phyloP scores from a whole-genome alignment of 2,113 vertebrate genomes.

The Charina bottae region DNA sequence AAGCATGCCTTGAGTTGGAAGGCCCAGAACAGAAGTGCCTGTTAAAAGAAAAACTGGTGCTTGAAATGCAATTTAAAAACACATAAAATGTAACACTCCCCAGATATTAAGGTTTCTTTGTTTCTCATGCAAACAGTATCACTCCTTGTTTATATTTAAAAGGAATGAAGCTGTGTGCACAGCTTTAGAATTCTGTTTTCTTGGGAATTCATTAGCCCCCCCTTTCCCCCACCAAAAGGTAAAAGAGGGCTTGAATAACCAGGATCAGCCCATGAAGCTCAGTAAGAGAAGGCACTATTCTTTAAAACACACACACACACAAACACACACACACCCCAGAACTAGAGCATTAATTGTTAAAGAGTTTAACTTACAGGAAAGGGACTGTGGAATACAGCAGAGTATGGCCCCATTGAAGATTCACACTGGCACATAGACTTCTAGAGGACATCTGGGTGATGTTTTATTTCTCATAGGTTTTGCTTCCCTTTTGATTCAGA shows the following conservation, averaged over 20 bases:
- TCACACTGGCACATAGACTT: not conserved
- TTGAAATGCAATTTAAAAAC: slow-evolving; percentile 13
- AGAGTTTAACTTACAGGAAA: not conserved
- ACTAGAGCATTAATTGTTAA: not conserved
- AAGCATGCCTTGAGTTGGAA: slow-evolving; percentile 14
- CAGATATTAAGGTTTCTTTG: slow-evolving; percentile 25
- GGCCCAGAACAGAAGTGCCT: slow-evolving; percentile 8
- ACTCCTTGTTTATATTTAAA: slow-evolving; percentile 26
- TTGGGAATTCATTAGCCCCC: not conserved
- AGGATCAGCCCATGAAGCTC: not conserved
- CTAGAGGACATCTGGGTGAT: not conserved
- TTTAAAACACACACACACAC: not conserved
- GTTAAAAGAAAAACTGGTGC: not conserved
- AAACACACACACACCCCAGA: not conserved
- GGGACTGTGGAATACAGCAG: not conserved
- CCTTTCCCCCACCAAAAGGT: not conserved
- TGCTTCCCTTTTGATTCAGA: not conserved
- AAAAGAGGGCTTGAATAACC: not conserved
- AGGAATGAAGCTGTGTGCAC: not conserved
- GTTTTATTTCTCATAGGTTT: not conserved
- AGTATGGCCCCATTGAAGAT: not conserved
- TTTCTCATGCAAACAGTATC: not conserved
- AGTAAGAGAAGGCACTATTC: not conserved
- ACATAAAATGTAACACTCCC: not conserved
- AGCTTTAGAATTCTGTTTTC: not conserved